phyloP scores from a whole-genome alignment of 2,113 vertebrate species.

The Gobio gobio region DNA sequence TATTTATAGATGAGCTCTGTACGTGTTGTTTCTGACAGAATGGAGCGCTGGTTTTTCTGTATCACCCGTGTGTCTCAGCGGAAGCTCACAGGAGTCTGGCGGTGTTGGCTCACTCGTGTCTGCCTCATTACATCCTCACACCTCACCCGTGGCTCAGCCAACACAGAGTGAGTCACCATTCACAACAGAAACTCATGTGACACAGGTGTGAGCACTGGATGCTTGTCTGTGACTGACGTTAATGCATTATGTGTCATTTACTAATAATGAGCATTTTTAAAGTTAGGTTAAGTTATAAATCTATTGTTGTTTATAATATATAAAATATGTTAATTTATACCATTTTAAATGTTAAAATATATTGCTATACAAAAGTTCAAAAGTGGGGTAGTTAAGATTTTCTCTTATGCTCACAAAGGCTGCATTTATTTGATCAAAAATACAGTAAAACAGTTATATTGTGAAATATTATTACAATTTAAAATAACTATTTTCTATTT shows the following conservation, averaged over 20 bases:
- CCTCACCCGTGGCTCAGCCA: constrained; percentile 72
- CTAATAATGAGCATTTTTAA: background rate
- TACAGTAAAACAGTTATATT: background rate
- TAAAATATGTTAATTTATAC: no score
- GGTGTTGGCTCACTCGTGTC: constrained; percentile 70
- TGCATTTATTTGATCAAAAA: background rate
- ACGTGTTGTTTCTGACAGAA: constrained; percentile 66
- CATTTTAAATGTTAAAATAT: background rate
- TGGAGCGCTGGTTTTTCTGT: constrained; percentile 74
- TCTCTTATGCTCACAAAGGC: background rate
- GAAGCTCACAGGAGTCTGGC: constrained; percentile 71
- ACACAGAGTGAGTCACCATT: constrained; percentile 70
- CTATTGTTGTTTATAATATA: background rate
- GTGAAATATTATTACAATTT: background rate
- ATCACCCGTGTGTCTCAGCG: constrained; percentile 78
- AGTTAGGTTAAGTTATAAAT: background rate
- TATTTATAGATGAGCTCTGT: background rate
- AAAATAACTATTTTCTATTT: background rate
- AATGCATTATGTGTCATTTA: background rate
- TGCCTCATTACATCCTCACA: constrained; percentile 70
- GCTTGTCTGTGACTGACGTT: background rate
- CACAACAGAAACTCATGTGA: background rate
- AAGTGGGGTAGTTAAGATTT: background rate
- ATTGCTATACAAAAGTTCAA: background rate
- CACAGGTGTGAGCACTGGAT: background rate